phyloP scores from a whole-genome alignment of 2,113 vertebrate genomes.

The Heteronetta atricapilla region DNA sequence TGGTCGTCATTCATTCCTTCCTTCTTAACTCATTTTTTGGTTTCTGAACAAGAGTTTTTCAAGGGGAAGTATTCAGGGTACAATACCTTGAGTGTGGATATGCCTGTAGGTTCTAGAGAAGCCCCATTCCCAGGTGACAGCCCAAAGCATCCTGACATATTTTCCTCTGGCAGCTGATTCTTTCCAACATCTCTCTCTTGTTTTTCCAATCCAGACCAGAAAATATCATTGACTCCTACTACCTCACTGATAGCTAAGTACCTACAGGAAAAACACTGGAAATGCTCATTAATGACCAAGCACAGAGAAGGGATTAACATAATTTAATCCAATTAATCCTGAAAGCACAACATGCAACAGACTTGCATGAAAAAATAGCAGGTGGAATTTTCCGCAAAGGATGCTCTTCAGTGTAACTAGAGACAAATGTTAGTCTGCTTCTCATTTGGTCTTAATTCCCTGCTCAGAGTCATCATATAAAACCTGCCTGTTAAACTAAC shows the following conservation, averaged over 20 bases:
- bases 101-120: background rate
- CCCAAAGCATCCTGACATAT: background rate
- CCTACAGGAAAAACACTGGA: background rate
- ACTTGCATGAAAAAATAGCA: background rate
- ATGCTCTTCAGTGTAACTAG: background rate
- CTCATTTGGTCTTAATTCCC: background rate
- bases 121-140: background rate
- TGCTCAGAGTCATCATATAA: background rate
- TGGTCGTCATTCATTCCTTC: background rate
- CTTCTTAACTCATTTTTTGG: background rate
- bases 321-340: background rate
- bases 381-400: background rate
- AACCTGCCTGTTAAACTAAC: background rate
- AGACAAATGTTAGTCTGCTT: background rate
- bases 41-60: background rate
- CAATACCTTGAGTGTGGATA: background rate
- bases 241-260: background rate
- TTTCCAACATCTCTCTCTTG: background rate
- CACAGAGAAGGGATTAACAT: background rate
- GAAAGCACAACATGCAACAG: background rate
- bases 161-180: background rate
- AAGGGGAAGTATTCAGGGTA: background rate
- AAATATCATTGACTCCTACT: background rate
- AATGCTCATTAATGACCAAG: background rate
- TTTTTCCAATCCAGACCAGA: background rate